Conservation (phyloP, 2,113 vertebrate species). For the Thamnophis sirtalis region DNA sequence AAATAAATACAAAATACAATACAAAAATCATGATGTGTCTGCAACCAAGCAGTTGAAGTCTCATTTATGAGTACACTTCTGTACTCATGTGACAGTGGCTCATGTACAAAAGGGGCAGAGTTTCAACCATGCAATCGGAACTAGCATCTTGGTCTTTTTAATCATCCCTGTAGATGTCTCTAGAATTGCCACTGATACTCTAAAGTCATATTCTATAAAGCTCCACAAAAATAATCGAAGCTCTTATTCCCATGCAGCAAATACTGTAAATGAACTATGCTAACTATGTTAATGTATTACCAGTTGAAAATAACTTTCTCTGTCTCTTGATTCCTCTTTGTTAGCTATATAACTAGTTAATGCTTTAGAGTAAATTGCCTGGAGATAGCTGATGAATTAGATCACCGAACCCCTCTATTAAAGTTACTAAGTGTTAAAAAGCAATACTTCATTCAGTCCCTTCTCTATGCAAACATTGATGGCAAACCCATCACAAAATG, state of each 20-base stretch:
- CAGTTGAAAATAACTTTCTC: background rate
- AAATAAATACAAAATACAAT: too few species aligned
- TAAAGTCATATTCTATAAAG: background rate
- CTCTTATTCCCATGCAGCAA: background rate
- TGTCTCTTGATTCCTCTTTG: background rate
- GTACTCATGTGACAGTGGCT: background rate
- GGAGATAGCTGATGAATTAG: background rate
- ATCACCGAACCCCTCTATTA: background rate
- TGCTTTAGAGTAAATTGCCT: background rate
- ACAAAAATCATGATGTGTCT: background rate
- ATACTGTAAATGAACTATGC: rapidly evolving
- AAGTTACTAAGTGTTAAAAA: background rate
- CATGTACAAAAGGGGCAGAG: background rate
- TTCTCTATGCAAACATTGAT: background rate
- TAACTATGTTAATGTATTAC: background rate
- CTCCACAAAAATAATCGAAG: background rate
- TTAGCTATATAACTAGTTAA: background rate
- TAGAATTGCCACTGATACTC: background rate
- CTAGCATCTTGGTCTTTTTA: background rate
- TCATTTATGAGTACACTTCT: background rate
- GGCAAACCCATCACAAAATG: background rate
- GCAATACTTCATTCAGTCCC: background rate
- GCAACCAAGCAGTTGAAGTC: background rate
- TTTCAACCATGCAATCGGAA: background rate
- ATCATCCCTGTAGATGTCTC: background rate